These are phyloP conservation scores for Lasioglossum figueresi DNA, from an alignment of 2,888 invertebrate species.

Conservation along the genomic window DNA sequence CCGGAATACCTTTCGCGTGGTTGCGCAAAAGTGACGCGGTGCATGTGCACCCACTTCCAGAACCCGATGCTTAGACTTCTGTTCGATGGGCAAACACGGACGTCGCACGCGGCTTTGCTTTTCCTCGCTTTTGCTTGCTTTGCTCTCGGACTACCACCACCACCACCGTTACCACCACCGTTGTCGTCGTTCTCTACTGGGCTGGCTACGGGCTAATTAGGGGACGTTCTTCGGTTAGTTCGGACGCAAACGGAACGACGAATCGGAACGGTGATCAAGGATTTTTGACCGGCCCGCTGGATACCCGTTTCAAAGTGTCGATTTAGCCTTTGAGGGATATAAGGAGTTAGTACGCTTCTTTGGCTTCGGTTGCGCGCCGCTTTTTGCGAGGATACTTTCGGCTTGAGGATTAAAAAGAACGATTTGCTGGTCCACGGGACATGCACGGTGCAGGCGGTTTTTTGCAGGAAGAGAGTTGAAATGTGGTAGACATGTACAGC, in stretches of 20 bases:
- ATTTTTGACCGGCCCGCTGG: background rate
- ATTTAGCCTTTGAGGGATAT: constrained; percentile 2
- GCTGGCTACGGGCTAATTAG: constrained; percentile 15
- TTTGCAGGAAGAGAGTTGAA: background rate
- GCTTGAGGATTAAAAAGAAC: background rate
- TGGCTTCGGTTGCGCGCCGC: background rate
- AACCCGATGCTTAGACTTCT: constrained; percentile 17
- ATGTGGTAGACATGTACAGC: background rate
- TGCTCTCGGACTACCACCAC: background rate
- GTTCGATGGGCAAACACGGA: constrained; percentile 18
- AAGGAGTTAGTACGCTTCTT: background rate
- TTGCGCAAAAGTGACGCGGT: constrained; percentile 26
- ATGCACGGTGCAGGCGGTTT: background rate
- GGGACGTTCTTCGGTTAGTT: background rate
- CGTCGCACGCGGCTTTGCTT: background rate
- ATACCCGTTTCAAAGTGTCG: background rate
- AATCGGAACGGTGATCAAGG: background rate
- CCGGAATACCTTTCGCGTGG: constrained; percentile 37
- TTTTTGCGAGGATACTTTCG: background rate
- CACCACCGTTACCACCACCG: background rate
- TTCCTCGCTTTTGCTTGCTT: background rate
- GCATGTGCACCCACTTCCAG: constrained; percentile 18
- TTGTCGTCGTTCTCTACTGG: too few species aligned
- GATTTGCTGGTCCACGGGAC: background rate
- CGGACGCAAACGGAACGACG: background rate